Conservation (phyloP, 1,140 invertebrate species). For the Musca vetustissima region DNA sequence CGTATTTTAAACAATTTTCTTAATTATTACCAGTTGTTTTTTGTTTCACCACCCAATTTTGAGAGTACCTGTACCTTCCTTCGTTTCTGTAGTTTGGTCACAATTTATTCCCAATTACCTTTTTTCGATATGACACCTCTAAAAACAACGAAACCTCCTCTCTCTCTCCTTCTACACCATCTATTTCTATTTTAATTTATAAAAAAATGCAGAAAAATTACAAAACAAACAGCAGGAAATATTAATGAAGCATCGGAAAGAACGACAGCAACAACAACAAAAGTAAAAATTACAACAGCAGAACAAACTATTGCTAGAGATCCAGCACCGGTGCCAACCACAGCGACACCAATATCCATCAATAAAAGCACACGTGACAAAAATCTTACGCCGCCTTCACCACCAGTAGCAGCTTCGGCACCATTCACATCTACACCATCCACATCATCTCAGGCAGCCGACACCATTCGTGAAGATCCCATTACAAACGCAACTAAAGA, state of each 20-base stretch:
- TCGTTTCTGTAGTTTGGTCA: too few relatives aligned
- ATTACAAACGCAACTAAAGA: not conserved
- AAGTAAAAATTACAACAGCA: not conserved
- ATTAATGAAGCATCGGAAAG: slow-evolving; percentile 7
- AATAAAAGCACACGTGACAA: slow-evolving; percentile 3
- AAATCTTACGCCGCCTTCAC: not conserved
- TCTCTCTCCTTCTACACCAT: too few relatives aligned
- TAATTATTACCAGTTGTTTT: too few relatives aligned
- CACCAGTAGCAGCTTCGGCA: slow-evolving; percentile 11
- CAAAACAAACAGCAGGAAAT: slow-evolving; percentile 16
- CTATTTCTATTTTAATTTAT: too few relatives aligned
- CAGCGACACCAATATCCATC: not conserved
- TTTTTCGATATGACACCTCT: too few relatives aligned
- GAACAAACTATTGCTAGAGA: too few relatives aligned
- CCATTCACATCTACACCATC: not conserved
- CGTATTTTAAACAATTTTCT: too few relatives aligned
- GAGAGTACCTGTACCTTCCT: too few relatives aligned
- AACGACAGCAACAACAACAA: not conserved
- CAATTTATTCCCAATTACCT: too few relatives aligned
- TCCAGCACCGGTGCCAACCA: too few relatives aligned
- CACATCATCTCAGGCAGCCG: not conserved
- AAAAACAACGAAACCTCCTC: too few relatives aligned
- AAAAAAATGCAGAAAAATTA: slow-evolving; percentile 18
- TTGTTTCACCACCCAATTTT: too few relatives aligned
- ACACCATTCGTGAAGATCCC: not conserved